Base-by-base conservation (phyloP, 2,797 vertebrate species). In the Phyllotis vaccarum region DNA sequence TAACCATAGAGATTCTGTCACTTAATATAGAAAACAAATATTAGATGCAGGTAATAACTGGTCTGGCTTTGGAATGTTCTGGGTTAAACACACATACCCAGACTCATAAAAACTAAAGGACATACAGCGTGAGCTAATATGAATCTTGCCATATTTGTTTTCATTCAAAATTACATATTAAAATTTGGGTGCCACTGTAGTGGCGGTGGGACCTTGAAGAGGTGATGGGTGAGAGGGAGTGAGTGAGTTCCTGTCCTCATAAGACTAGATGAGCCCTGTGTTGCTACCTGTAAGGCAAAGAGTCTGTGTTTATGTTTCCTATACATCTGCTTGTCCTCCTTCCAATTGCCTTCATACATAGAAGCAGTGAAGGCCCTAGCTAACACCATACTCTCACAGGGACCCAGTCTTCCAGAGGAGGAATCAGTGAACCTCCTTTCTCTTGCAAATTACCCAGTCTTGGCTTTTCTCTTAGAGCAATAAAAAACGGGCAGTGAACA, bases 1-100 rank as follows among this genome's bases (percentile, higher is more conserved):
- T 92, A 89, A 93, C 83, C 56, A 94, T 80, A 81, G 37, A 85
- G 34, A 11, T 95, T 90, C 74, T 52, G 16, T 93, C 81, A 54
- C 24, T 93, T 40, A 87, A 13, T 66, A 92, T 40, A 74, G 76
- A 37, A 40, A 93, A 87, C 37, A 70, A 78, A 12, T 52, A 37
- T 29, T 34, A 89, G 64, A 91, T 83, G 27, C 27, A 40, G 34
- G 5, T 58, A 31, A 16, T 46, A 49, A 49, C n/a, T n/a, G 21
- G 19, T 62, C 10, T 86, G 49, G 62, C 62, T 40, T 83, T 9
- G 85, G 37, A 83, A 31, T 72, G 40, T 78, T 72, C 24, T n/a
- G 21, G 37, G 21, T 89, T 86, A 83, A 86, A 81, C 86, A 86
- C 83, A 76, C 60, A 94, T 74, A 58, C 14, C 11, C 34, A 89